Evolutionary conservation across 2,113 vertebrate species (phyloP).

Genomic region (Vulpes vulpes): DNA sequence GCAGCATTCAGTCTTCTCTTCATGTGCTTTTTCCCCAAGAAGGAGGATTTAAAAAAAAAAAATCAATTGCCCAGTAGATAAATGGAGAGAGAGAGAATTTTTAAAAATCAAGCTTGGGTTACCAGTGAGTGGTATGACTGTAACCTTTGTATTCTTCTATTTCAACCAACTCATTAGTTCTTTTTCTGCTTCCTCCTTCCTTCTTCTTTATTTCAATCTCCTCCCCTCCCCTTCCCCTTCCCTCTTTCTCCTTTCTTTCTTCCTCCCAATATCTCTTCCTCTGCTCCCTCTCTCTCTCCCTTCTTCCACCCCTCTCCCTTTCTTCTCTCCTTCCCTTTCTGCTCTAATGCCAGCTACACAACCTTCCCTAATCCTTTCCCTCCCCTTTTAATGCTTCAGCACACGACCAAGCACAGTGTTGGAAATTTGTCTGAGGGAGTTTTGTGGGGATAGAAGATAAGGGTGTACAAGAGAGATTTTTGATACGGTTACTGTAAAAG

Average conservation of each 20-base stretch:
- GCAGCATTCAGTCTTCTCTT: neutral
- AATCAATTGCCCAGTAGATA: neutral
- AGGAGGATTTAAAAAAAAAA: neutral
- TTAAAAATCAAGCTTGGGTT: neutral
- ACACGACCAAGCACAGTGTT: neutral
- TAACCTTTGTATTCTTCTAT: neutral
- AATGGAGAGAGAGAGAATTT: neutral
- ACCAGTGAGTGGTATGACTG: neutral
- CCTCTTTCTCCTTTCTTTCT: neutral
- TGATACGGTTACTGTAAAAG: neutral
- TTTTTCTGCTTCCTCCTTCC: neutral
- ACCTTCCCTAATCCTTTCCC: neutral
- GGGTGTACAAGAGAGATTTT: neutral
- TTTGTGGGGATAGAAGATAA: neutral
- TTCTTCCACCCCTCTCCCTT: neutral
- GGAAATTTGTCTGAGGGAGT: neutral
- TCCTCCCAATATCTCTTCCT: neutral
- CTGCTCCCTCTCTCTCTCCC: neutral
- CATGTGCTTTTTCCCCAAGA: neutral
- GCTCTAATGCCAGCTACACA: neutral
- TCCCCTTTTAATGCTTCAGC: neutral
- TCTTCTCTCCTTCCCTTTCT: neutral
- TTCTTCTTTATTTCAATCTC: neutral
- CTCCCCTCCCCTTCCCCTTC: accelerated
- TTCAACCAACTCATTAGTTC: neutral